phyloP scores from a whole-genome alignment of 1,140 invertebrate genomes.

The Heliconius congener region DNA sequence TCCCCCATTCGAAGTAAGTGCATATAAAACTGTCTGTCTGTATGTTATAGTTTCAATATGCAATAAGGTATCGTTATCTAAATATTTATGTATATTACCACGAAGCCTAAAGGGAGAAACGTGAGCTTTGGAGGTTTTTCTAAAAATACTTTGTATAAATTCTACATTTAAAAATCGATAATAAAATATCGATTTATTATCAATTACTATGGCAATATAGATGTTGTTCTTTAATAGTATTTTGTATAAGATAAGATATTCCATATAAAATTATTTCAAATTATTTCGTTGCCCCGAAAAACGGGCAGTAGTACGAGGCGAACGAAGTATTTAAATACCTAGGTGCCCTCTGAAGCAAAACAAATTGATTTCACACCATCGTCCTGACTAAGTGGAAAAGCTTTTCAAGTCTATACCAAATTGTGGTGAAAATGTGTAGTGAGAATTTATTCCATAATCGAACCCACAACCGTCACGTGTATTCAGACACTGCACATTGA shows the following conservation, averaged over 20 bases:
- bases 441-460: not conserved
- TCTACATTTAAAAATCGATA: not conserved
- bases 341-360: slow-evolving; percentile 1
- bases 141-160: not conserved
- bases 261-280: too few relatives aligned
- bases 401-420: too few relatives aligned
- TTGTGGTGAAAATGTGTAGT: too few relatives aligned
- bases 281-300: too few relatives aligned
- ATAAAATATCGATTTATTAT: too few relatives aligned
- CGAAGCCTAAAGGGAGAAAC: not conserved
- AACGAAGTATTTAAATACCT: not conserved
- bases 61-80: not conserved
- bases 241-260: too few relatives aligned
- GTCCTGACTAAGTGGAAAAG: too few relatives aligned
- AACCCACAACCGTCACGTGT: not conserved
- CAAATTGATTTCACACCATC: not conserved
- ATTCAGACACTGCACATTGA: too few relatives aligned
- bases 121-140: not conserved
- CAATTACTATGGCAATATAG: too few relatives aligned
- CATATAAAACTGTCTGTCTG: not conserved
- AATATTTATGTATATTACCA: not conserved
- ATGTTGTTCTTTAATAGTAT: too few relatives aligned
- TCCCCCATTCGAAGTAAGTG: too few relatives aligned
- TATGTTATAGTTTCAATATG: slow-evolving; percentile 3
- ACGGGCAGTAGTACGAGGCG: not conserved